Evolutionary conservation across 92 coral and sea anemone species (phyloP).

Genomic region (Siderastrea radians): DNA sequence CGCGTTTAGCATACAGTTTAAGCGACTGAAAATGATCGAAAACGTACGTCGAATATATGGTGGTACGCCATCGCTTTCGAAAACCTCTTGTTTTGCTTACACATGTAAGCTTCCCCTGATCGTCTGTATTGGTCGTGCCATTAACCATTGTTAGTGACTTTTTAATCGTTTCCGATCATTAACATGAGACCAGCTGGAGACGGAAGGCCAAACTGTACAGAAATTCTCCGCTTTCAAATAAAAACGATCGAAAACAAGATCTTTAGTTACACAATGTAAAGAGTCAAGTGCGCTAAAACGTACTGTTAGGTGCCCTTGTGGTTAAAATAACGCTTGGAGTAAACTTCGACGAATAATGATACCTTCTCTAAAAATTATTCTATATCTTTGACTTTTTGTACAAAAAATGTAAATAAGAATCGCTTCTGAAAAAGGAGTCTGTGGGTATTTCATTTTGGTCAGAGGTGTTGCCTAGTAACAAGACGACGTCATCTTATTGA

Average conservation of each 20-base stretch:
- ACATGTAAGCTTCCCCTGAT: no score
- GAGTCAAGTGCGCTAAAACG: background rate
- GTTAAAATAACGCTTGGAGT: slow-evolving; percentile 22
- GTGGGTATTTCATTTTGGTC: background rate
- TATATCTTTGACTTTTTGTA: background rate
- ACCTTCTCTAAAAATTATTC: background rate
- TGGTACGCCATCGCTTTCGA: no score
- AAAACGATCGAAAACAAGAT: background rate
- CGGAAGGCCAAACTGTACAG: background rate
- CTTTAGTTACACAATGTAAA: background rate
- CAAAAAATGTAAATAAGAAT: background rate
- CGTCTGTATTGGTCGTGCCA: no score
- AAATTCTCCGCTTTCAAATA: background rate
- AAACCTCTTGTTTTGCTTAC: no score
- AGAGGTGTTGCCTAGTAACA: slow-evolving; percentile 18
- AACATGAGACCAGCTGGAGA: no score
- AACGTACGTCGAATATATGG: no score
- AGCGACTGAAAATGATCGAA: no score
- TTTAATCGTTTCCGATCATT: no score
- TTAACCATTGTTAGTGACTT: no score
- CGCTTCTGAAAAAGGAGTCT: background rate
- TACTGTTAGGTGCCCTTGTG: background rate
- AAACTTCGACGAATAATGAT: background rate
- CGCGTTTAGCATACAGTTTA: no score
- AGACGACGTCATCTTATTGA: background rate